Evolutionary conservation across 2,113 vertebrate genomes (phyloP).

Genomic region (Butastur rufipennis): DNA sequence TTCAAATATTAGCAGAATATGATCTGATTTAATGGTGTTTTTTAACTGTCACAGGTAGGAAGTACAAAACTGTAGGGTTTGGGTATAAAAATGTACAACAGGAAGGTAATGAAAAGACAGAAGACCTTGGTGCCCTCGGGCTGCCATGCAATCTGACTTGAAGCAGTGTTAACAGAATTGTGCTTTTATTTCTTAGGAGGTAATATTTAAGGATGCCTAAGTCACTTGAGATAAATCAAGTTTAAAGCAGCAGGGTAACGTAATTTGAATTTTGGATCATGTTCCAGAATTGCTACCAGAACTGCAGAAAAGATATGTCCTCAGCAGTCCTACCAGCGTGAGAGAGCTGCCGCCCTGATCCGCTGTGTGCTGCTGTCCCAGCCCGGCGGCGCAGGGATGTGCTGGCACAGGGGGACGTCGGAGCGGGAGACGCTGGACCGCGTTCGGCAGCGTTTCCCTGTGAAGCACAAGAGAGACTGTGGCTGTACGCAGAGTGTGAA

Average conservation of each 20-base stretch:
- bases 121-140: background rate
- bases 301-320: background rate
- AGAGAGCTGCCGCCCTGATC: background rate
- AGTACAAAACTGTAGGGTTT: background rate
- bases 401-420: rapidly evolving
- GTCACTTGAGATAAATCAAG: background rate
- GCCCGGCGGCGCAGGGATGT: rapidly evolving
- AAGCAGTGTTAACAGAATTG: background rate
- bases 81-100: background rate
- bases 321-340: background rate
- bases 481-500: background rate
- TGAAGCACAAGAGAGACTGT: rapidly evolving
- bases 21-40: background rate
- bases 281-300: background rate
- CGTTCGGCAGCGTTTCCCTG: rapidly evolving
- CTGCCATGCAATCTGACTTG: background rate
- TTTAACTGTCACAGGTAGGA: background rate
- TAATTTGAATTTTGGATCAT: background rate
- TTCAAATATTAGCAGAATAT: background rate
- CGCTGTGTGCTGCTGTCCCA: background rate
- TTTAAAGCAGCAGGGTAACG: background rate
- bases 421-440: rapidly evolving
- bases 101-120: background rate
- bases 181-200: background rate
- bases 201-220: background rate